Percentiles rank a stretch among this genome's conserved stretches.
Evolutionary conservation across 2,797 vertebrate species (phyloP).

Genomic region (Leptoclinus maculatus): DNA sequence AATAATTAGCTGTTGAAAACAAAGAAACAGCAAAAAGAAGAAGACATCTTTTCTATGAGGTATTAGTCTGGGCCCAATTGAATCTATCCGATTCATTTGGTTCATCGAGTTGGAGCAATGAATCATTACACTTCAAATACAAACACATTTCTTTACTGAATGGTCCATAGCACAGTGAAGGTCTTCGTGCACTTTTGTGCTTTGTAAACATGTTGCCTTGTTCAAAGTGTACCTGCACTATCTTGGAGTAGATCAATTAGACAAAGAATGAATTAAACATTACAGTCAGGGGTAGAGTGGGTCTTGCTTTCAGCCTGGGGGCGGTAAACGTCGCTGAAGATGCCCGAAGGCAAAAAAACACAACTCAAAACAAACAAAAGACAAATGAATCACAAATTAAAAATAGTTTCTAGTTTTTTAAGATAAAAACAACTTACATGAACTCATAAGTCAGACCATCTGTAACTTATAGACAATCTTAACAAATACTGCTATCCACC

Average conservation of each 20-base stretch:
- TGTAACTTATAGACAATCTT: background rate
- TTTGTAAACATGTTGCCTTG: background rate
- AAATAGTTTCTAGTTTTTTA: background rate
- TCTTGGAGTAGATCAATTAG: conserved; percentile 14
- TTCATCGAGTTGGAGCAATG: background rate
- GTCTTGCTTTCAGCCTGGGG: background rate
- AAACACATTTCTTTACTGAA: background rate
- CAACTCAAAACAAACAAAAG: background rate
- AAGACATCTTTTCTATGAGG: background rate
- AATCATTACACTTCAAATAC: background rate
- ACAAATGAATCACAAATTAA: background rate
- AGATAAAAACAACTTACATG: background rate
- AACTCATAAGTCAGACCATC: background rate
- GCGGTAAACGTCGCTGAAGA: conserved; percentile 1
- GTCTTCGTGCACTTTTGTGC: background rate
- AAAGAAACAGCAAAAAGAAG: background rate
- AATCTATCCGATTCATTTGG: background rate
- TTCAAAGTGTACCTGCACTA: background rate
- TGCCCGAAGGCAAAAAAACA: background rate
- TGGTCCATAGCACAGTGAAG: background rate
- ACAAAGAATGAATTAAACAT: background rate
- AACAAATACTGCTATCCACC: background rate
- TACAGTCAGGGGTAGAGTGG: background rate
- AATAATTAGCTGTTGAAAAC: background rate
- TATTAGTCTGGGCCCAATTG: background rate